phyloP scores from a whole-genome alignment of 2,888 invertebrate genomes.

The Boloria selene region DNA sequence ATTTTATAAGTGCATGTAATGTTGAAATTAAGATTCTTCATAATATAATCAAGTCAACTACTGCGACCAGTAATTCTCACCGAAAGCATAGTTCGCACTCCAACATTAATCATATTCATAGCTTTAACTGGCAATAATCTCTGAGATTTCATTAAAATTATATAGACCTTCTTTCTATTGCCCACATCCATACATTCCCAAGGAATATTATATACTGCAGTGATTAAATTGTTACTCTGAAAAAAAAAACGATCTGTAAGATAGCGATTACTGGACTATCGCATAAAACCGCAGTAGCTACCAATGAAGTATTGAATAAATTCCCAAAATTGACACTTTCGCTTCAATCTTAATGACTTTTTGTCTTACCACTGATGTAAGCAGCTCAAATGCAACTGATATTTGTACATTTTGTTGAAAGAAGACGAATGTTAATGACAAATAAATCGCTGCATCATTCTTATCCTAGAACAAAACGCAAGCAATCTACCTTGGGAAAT shows the following conservation, averaged over 20 bases:
- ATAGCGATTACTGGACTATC: no score
- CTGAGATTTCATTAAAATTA: constrained; percentile 45
- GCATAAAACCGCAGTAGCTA: no score
- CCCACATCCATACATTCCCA: constrained; percentile 48
- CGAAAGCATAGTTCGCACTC: constrained; percentile 46
- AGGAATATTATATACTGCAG: constrained; percentile 41
- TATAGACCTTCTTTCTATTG: constrained; percentile 39
- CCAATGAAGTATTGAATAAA: no score
- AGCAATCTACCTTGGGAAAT: background rate
- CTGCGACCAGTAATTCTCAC: constrained; percentile 29
- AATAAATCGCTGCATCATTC: constrained; percentile 38
- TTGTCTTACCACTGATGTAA: constrained; percentile 40
- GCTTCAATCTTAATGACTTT: no score
- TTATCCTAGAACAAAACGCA: constrained; percentile 36
- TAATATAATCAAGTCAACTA: no score
- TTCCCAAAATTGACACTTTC: no score
- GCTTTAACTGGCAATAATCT: constrained; percentile 45
- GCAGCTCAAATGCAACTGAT: constrained; percentile 47
- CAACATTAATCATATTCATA: constrained; percentile 43
- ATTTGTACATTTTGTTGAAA: constrained; percentile 46
- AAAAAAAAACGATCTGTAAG: constrained; percentile 6
- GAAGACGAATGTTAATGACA: constrained; percentile 39
- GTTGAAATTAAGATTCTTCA: no score
- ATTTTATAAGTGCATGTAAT: no score
- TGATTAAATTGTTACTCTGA: constrained; percentile 27